Conservation (phyloP, 2,113 vertebrate genomes). For the Elgaria multicarinata region DNA sequence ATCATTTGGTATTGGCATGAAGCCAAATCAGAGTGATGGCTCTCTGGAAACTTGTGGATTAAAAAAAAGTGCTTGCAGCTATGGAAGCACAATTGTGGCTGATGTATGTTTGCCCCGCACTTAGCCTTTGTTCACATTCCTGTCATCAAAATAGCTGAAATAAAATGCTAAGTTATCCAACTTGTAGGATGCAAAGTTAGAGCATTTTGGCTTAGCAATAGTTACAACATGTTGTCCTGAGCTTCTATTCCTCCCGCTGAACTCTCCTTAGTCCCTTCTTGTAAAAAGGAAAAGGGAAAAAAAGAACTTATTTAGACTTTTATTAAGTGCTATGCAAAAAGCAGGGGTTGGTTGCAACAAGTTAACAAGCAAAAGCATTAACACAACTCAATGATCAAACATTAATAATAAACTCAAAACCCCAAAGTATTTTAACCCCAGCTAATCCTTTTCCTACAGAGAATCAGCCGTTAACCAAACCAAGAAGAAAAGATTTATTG, state of each 20-base stretch:
- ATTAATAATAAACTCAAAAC: background rate
- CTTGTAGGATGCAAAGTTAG: background rate
- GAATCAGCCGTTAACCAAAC: background rate
- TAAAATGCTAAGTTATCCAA: background rate
- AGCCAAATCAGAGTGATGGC: background rate
- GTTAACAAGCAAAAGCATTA: background rate
- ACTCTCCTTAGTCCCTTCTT: background rate
- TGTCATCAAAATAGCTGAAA: background rate
- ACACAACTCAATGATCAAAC: background rate
- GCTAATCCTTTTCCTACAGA: background rate
- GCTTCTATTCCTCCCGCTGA: background rate
- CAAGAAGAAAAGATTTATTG: background rate
- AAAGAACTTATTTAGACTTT: background rate
- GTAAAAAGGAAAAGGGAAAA: background rate
- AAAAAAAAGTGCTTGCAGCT: background rate
- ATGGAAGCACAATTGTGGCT: background rate
- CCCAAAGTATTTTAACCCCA: background rate
- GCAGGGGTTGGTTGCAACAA: background rate
- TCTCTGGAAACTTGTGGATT: background rate
- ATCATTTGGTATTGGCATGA: background rate
- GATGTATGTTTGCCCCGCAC: background rate
- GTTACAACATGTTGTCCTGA: background rate
- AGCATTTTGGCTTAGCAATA: background rate
- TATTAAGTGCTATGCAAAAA: background rate
- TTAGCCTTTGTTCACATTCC: background rate